Percentiles rank a stretch among this genome's conserved stretches.
phyloP scores from a whole-genome alignment of 2,113 vertebrate species.

The Mus spicilegus region DNA sequence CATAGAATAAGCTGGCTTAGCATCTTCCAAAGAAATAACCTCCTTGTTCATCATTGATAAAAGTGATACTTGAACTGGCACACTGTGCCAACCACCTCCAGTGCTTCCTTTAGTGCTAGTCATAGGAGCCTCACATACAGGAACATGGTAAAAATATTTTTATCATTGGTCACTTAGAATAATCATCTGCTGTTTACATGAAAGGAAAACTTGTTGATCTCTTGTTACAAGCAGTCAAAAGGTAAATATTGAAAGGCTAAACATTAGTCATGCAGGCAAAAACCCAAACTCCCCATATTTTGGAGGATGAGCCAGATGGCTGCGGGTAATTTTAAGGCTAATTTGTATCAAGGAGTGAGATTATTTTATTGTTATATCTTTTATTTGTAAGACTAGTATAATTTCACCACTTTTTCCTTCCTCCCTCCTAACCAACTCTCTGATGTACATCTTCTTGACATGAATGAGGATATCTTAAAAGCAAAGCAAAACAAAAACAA shows the following conservation, averaged over 20 bases:
- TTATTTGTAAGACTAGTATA: neutral
- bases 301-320: neutral
- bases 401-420: neutral
- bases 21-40: neutral
- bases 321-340: neutral
- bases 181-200: neutral
- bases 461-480: neutral
- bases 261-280: neutral
- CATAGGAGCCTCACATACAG: neutral
- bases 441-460: neutral
- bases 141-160: neutral
- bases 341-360: neutral
- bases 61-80: neutral
- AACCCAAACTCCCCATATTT: neutral
- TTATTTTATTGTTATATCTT: neutral
- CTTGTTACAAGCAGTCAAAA: neutral
- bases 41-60: neutral
- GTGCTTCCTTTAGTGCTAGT: neutral
- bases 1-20: fast-evolving
- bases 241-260: neutral
- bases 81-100: neutral
- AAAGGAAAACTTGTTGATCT: neutral
- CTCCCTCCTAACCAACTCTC: neutral
- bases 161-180: neutral
- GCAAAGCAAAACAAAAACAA: neutral